Evolutionary conservation across 1,140 invertebrate genomes (phyloP).

Genomic region (Holotrichia oblita): DNA sequence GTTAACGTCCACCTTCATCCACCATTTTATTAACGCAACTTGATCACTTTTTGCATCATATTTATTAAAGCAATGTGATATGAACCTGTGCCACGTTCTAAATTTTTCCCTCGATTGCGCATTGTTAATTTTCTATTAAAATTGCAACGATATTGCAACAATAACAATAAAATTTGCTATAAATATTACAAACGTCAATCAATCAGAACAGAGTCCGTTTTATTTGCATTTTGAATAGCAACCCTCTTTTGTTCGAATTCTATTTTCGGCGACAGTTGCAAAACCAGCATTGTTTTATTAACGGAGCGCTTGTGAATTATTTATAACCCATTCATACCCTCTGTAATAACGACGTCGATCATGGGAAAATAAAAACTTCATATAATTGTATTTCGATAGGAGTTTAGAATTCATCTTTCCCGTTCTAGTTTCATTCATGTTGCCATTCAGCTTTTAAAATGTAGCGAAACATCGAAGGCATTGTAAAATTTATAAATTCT

Average conservation of each 20-base stretch:
- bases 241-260: neutral
- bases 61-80: too few relatives aligned
- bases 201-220: neutral
- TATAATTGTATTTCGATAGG: neutral
- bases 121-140: too few relatives aligned
- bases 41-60: too few relatives aligned
- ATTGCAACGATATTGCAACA: neutral
- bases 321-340: neutral
- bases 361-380: neutral
- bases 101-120: too few relatives aligned
- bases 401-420: neutral
- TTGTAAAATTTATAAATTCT: neutral
- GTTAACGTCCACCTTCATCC: too few relatives aligned
- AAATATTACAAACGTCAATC: neutral
- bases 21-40: too few relatives aligned
- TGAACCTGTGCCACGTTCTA: too few relatives aligned
- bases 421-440: neutral
- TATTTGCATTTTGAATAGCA: neutral
- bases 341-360: neutral
- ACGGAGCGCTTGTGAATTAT: neutral
- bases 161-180: neutral
- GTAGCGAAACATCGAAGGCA: neutral
- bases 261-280: neutral
- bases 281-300: slow-evolving; percentile 4
- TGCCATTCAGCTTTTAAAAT: neutral